Evolutionary conservation across 2,888 invertebrate genomes (phyloP).

Genomic region (Acronicta psi): DNA sequence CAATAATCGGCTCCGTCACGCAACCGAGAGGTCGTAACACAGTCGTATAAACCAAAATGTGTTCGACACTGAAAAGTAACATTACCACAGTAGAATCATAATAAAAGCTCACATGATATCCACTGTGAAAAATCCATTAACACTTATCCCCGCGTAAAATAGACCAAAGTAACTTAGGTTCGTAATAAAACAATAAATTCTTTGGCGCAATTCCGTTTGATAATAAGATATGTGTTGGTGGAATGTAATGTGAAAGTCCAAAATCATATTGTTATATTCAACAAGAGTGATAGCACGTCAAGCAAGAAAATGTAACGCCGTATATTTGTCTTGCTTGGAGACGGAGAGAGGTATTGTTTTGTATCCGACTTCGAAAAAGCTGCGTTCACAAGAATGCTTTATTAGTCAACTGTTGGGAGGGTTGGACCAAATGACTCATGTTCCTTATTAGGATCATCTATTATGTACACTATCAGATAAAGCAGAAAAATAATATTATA

Average conservation of each 20-base stretch:
- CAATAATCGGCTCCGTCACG: conserved; percentile 78
- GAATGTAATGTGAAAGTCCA: conserved; percentile 51
- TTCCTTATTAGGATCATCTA: no score
- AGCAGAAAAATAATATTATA: no score
- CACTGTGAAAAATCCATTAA: conserved; percentile 79
- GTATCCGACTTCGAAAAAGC: no score
- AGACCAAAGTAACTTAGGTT: conserved; percentile 66
- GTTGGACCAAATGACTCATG: no score
- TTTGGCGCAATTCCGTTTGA: conserved; percentile 60
- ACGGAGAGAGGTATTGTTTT: neutral
- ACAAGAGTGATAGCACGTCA: conserved; percentile 59
- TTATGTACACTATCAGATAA: no score
- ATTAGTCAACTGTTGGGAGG: no score
- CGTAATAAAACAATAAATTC: conserved; percentile 74
- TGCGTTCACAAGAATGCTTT: no score
- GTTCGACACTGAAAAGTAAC: conserved; percentile 75
- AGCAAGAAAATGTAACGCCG: conserved; percentile 25
- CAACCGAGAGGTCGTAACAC: conserved; percentile 72
- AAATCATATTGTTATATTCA: conserved; percentile 71
- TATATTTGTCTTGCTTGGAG: conserved; percentile 42
- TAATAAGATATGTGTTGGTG: conserved; percentile 64
- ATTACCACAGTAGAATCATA: conserved; percentile 75
- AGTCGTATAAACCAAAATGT: conserved; percentile 73
- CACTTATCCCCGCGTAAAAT: conserved; percentile 75
- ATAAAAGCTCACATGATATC: conserved; percentile 76